Evolutionary conservation across 2,888 invertebrate species (phyloP).

Genomic region (Dasysyrphus tricinctus): DNA sequence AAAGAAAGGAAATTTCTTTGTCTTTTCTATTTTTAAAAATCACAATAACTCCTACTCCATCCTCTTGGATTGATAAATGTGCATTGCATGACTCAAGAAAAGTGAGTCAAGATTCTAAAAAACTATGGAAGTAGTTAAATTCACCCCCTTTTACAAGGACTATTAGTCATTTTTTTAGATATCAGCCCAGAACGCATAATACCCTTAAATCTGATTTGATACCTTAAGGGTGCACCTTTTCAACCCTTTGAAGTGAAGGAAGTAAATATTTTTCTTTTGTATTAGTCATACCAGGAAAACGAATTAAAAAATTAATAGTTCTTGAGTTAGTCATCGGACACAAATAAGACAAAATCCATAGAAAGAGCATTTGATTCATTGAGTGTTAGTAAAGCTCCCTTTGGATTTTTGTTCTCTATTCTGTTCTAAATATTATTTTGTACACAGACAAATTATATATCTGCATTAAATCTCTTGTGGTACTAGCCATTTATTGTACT

Average conservation of each 20-base stretch:
- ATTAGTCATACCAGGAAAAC: neutral
- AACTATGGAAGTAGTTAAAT: neutral
- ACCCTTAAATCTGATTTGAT: neutral
- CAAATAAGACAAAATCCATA: neutral
- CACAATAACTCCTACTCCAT: too few species aligned
- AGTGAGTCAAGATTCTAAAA: neutral
- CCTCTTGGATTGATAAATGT: neutral
- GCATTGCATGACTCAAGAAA: neutral
- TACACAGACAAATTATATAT: neutral
- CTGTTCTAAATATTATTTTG: neutral
- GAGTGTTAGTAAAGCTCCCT: neutral
- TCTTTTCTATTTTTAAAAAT: too few species aligned
- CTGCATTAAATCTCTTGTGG: neutral
- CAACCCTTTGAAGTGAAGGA: neutral
- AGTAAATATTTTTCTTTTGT: neutral
- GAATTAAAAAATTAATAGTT: constrained; percentile 7
- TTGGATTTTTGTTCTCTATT: neutral
- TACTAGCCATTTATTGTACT: too few species aligned
- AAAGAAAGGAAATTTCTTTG: too few species aligned
- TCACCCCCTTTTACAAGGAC: neutral
- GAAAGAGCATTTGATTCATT: constrained; percentile 10
- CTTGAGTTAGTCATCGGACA: constrained; percentile 23
- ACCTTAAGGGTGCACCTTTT: constrained; percentile 10
- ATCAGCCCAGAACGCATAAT: neutral
- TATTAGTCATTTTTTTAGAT: constrained; percentile 2